Percentiles rank a stretch among this genome's conserved stretches.
Conservation (phyloP, 2,797 vertebrate genomes). For the Sus cebifrons region DNA sequence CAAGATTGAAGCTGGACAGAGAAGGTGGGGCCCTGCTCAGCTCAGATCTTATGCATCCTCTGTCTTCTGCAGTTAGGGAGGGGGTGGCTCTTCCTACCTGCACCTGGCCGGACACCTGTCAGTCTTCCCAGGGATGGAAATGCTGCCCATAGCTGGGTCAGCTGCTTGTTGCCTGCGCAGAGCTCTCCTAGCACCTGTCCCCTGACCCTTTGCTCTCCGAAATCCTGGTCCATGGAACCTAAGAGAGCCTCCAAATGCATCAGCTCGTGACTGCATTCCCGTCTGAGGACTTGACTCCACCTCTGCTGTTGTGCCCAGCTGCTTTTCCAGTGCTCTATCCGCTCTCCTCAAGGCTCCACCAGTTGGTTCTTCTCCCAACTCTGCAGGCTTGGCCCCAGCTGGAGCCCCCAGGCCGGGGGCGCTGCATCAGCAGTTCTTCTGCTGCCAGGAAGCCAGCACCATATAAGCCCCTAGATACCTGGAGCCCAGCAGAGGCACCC, state of each 20-base stretch:
- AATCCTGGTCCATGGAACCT: background rate
- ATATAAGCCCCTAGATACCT: background rate
- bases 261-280: fast-evolving
- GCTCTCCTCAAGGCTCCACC: background rate
- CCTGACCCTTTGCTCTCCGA: background rate
- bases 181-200: background rate
- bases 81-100: background rate
- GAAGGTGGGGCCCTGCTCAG: background rate
- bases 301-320: fast-evolving
- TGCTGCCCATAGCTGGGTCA: background rate
- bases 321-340: background rate
- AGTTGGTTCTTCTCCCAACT: background rate
- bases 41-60: fast-evolving
- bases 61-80: background rate
- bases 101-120: fast-evolving
- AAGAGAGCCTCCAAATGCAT: background rate
- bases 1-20: background rate
- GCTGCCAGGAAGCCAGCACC: background rate
- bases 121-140: background rate
- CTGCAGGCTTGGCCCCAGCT: fast-evolving
- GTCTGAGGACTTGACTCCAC: background rate
- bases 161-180: background rate
- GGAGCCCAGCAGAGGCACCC: background rate
- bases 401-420: background rate
- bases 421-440: background rate